Base-by-base conservation (phyloP, 35 echinoderm and acorn worm genomes). In the Diadema setosum region DNA sequence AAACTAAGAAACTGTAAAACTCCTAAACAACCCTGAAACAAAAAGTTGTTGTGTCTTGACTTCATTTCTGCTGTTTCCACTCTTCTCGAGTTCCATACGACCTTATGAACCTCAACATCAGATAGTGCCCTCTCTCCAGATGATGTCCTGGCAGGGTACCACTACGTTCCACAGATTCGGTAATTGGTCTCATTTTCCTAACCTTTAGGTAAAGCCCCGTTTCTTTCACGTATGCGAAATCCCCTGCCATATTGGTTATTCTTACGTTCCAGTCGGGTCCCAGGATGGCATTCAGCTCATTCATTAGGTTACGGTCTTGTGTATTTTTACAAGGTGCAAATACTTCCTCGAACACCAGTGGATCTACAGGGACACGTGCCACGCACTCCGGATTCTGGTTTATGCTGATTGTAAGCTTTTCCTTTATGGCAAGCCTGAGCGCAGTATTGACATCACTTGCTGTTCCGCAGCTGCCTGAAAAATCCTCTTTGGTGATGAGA, bases 281-380 rank as follows among this genome's bases (percentile, higher is more conserved):
- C 32, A 39, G 1, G 1, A 34, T 74, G 67, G 20, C 67, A 74
- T 74, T 2, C 67, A 74, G 0, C 11, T 9, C 58, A 61, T 0
- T 61, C 58, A 1, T 61, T 61, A 61, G n/a, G 58, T 61, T 35
- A 4, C 2, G 67, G 67, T 74, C 67, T 74, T 36, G 26, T 35
- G 67, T 74, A 39, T 74, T 34, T 35, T 31, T 74, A 34, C 31
- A 74, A 39, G 67, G 67, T 74, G 27, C 5, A 36, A 74, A 74
- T 5, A 74, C 67, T 74, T 74, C 67, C 35, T 74, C 5, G 35
- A 74, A 74, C 67, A 74, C 67, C 67, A 74, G 67, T 74, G 67
- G 67, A 36, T 74, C 67, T 74, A 74, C 32, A 74, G 67, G 67
- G 67, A 74, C 35, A 39, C 35, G 1, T 74, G 67, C 67, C 67